A percentile compares a stretch with the other conserved stretches of the same genome.
Evolutionary conservation across 2,888 invertebrate genomes (phyloP).

Genomic region (Nephrocerus scutellatus): DNA sequence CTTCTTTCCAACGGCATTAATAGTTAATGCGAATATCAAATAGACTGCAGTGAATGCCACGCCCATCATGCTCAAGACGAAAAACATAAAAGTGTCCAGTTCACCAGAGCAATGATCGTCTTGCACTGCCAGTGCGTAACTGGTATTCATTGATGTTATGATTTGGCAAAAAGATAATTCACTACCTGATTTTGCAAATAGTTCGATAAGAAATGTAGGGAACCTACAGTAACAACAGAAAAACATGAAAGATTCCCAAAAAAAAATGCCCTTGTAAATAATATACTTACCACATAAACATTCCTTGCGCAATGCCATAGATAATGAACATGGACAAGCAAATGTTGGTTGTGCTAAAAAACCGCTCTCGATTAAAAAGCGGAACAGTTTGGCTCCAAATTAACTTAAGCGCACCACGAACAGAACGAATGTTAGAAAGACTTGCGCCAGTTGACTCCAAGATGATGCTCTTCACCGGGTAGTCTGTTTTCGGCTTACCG

Average conservation of each 20-base stretch:
- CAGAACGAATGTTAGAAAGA: slow-evolving; percentile 31
- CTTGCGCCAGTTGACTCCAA: slow-evolving; percentile 33
- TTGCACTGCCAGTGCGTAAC: slow-evolving; percentile 1
- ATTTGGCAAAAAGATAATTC: background rate
- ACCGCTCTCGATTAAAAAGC: slow-evolving; percentile 33
- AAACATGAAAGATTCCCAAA: too few relatives aligned
- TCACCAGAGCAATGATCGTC: slow-evolving; percentile 48
- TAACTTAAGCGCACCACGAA: slow-evolving; percentile 34
- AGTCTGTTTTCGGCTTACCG: slow-evolving; percentile 45
- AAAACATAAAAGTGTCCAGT: slow-evolving; percentile 57
- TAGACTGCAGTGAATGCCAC: slow-evolving; percentile 59
- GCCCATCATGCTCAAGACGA: slow-evolving; percentile 61
- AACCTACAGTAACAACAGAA: background rate
- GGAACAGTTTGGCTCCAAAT: slow-evolving; percentile 42
- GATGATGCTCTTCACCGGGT: slow-evolving; percentile 47
- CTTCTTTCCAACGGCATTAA: slow-evolving; percentile 54
- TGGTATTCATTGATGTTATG: background rate
- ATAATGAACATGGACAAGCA: slow-evolving; percentile 34
- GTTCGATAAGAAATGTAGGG: background rate
- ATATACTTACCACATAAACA: slow-evolving; percentile 39
- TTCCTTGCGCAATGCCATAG: slow-evolving; percentile 39
- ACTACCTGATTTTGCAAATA: background rate
- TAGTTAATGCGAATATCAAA: slow-evolving; percentile 57
- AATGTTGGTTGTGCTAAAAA: slow-evolving; percentile 38
- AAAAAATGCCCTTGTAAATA: too few relatives aligned